These are phyloP conservation scores for Calidris pygmaea DNA, from an alignment of 2,113 vertebrate species.

Conservation along the genomic window DNA sequence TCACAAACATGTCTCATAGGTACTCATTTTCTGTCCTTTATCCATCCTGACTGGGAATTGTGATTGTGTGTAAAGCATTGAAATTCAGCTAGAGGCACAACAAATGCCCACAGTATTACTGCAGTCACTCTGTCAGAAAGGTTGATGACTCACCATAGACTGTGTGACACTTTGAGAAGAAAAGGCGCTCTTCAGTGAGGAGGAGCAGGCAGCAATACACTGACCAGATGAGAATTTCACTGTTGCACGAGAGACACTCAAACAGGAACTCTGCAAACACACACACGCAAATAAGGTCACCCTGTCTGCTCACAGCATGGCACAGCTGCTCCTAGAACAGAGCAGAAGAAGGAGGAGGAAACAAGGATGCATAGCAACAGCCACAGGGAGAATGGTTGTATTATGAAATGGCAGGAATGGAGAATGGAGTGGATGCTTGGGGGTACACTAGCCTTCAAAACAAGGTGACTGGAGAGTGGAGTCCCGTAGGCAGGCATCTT, in stretches of 20 bases:
- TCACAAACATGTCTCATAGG: not conserved
- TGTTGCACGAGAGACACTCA: constrained; percentile 79
- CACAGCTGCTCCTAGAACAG: not conserved
- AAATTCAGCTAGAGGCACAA: constrained; percentile 15
- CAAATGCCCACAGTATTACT: not conserved
- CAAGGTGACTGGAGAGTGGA: not conserved
- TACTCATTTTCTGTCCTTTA: not conserved
- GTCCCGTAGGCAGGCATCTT: not conserved
- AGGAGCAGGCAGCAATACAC: constrained; percentile 87
- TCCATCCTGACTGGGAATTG: not conserved
- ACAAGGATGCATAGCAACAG: not conserved
- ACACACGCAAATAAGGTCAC: constrained; percentile 1
- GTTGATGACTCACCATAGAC: constrained; percentile 86
- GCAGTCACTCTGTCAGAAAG: not conserved
- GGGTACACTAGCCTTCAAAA: not conserved
- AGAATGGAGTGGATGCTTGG: not conserved
- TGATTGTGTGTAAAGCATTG: not conserved
- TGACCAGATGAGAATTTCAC: constrained; percentile 86
- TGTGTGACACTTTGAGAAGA: constrained; percentile 93
- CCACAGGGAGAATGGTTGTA: not conserved
- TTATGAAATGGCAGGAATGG: not conserved
- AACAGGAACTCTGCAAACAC: constrained; percentile 81
- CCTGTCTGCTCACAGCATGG: not conserved
- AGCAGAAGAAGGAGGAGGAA: not conserved
- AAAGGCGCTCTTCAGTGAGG: constrained; percentile 85